Evolutionary conservation across 2,113 vertebrate species (phyloP).

Genomic region (Nothocercus julius): DNA sequence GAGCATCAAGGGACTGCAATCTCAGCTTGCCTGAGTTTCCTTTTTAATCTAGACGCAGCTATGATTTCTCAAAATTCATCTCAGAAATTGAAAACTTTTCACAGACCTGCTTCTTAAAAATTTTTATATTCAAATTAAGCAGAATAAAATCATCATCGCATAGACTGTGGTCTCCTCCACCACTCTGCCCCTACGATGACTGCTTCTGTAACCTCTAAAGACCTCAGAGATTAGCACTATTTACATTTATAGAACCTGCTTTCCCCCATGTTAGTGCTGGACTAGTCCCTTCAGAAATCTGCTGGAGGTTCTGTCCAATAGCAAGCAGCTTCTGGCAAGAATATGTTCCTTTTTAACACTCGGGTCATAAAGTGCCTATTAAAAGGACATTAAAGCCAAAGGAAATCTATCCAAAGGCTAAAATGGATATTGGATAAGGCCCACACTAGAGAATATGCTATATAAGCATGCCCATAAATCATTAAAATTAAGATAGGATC

Average conservation of each 20-base stretch:
- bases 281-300: slow-evolving; percentile 1
- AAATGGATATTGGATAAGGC: slow-evolving; percentile 8
- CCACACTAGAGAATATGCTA: slow-evolving; percentile 39
- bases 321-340: slow-evolving; percentile 17
- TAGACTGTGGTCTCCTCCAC: neutral
- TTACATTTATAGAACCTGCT: neutral
- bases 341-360: slow-evolving; percentile 33
- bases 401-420: slow-evolving; percentile 43
- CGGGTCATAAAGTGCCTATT: slow-evolving; percentile 51
- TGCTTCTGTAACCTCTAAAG: neutral
- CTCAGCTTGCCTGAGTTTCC: neutral
- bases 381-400: slow-evolving; percentile 57
- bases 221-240: neutral
- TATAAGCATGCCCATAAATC: slow-evolving; percentile 66
- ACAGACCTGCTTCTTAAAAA: neutral
- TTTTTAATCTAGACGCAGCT: neutral
- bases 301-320: neutral
- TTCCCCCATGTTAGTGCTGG: neutral
- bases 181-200: neutral
- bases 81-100: neutral
- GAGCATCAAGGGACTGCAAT: neutral
- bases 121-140: neutral
- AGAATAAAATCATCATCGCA: neutral
- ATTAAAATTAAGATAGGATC: slow-evolving; percentile 60
- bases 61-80: neutral